Percentiles rank a stretch among this genome's conserved stretches.
These are phyloP conservation scores for Benitochromis conjunctus DNA, from an alignment of 2,113 vertebrate species.

Conservation along the genomic window DNA sequence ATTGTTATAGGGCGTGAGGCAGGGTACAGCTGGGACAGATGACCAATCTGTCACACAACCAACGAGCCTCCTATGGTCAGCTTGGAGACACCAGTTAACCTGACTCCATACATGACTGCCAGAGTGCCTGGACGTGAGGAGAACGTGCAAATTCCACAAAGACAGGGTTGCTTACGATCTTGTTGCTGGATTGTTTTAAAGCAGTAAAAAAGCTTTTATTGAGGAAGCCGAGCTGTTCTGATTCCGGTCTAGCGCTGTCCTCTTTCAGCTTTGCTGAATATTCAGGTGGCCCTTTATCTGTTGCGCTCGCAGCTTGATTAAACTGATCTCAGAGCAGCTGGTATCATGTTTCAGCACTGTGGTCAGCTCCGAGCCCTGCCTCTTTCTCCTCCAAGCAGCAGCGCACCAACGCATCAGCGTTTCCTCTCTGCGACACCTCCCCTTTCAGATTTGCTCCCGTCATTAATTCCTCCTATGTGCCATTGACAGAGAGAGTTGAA, in stretches of 20 bases:
- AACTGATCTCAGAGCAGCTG: slow-evolving; percentile 33
- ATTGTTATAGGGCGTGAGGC: neutral
- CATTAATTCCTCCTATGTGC: slow-evolving; percentile 30
- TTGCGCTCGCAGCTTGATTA: slow-evolving; percentile 25
- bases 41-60: neutral
- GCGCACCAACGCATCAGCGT: slow-evolving; percentile 1
- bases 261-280: slow-evolving; percentile 14
- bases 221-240: neutral
- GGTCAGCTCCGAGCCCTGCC: slow-evolving; percentile 71
- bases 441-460: slow-evolving; percentile 21
- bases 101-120: neutral
- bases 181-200: neutral
- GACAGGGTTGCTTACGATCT: neutral
- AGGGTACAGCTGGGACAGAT: neutral
- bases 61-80: neutral
- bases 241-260: neutral
- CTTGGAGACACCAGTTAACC: accelerated
- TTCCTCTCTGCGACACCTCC: slow-evolving; percentile 46
- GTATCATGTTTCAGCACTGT: slow-evolving; percentile 71
- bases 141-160: neutral
- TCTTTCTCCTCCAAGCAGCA: neutral
- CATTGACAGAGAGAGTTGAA: slow-evolving; percentile 74
- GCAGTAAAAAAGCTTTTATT: neutral
- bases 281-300: slow-evolving; percentile 54
- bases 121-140: neutral